A percentile compares a stretch with the other conserved stretches of the same genome.
Evolutionary conservation across 2,888 invertebrate species (phyloP).

Genomic region (Keiferia lycopersicella): DNA sequence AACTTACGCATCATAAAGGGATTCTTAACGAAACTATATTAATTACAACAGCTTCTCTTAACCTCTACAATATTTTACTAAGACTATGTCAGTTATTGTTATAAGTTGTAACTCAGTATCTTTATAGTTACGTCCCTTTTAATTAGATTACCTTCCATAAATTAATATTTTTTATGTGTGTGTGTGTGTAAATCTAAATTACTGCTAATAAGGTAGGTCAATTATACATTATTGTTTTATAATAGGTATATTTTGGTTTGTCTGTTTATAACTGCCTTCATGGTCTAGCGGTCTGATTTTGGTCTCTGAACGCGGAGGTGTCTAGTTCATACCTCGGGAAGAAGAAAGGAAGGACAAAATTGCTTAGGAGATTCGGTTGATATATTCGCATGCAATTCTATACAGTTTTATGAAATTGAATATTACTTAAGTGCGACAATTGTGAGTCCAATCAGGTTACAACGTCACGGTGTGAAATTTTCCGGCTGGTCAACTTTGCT

Average conservation of each 20-base stretch:
- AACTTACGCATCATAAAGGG: constrained; percentile 48
- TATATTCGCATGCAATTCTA: no score
- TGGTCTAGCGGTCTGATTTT: neutral
- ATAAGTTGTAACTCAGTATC: neutral
- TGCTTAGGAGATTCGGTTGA: no score
- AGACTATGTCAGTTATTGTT: neutral
- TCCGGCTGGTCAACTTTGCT: no score
- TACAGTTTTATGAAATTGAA: no score
- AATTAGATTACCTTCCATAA: neutral
- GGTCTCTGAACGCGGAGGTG: no score
- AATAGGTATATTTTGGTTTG: neutral
- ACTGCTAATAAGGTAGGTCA: neutral
- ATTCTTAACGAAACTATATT: constrained; percentile 27
- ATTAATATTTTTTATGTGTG: neutral
- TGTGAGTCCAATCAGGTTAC: no score
- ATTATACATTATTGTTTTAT: neutral
- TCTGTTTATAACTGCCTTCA: neutral
- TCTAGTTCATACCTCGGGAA: no score
- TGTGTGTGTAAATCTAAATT: neutral
- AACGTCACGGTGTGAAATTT: no score
- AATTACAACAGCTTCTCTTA: constrained; percentile 17
- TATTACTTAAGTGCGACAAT: no score
- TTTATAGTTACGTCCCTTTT: neutral
- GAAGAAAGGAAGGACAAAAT: no score
- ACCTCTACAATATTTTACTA: neutral